Evolutionary conservation across 2,888 invertebrate species (phyloP).

Genomic region (Drosophila fulvimacula): DNA sequence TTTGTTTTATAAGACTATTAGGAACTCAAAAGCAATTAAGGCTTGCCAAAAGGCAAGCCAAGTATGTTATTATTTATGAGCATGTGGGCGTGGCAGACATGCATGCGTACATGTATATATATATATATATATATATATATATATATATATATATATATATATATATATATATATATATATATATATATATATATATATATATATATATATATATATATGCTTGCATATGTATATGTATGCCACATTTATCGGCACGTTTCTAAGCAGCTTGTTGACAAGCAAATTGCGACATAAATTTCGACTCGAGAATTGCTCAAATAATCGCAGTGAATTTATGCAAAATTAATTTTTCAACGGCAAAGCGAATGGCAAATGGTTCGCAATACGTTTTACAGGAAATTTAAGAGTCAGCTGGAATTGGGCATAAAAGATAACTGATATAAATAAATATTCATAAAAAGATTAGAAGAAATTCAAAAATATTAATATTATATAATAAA

Average conservation of each 20-base stretch:
- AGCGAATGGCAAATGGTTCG: background rate
- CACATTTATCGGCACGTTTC: slow-evolving; percentile 45
- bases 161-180: too few relatives aligned
- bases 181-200: background rate
- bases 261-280: slow-evolving; percentile 66
- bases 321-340: slow-evolving; percentile 35
- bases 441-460: background rate
- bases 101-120: background rate
- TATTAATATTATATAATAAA: too few relatives aligned
- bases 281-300: slow-evolving; percentile 53
- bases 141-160: background rate
- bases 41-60: slow-evolving; percentile 47
- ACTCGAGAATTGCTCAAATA: slow-evolving; percentile 32
- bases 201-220: background rate
- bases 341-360: slow-evolving; percentile 31
- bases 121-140: background rate
- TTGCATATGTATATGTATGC: slow-evolving; percentile 1
- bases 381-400: slow-evolving; percentile 4
- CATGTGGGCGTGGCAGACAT: slow-evolving; percentile 23
- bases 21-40: slow-evolving; percentile 61
- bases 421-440: background rate
- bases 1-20: slow-evolving; percentile 68
- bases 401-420: background rate
- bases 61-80: slow-evolving; percentile 57
- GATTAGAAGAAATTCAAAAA: background rate